Evolutionary conservation across 2,113 vertebrate genomes (phyloP), one percentile per base, ranked within the genome.

Genomic region (Myodes glareolus): DNA sequence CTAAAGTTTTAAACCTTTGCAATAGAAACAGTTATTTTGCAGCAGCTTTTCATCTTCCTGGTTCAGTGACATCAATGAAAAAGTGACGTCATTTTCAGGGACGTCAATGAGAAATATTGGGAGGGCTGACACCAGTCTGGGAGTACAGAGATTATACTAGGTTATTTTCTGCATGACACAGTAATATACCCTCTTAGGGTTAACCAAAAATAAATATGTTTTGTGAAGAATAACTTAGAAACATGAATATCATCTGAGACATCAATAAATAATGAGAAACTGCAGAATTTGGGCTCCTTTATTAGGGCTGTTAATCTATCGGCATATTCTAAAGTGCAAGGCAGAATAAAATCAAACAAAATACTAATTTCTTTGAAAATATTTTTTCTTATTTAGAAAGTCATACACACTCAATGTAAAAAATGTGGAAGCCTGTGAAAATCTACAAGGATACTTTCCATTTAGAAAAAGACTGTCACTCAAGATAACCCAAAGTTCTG

Each of bases 1-100:
- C 96, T 97, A 96, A 98, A 98, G 98, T 98, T 98, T 97, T 95
- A 98, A 98, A 98, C 98, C 98, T 97, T 98, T 97, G 96, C 97
- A 88, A 97, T 92, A 97, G 96, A 98, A 98, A 97, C 96, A 98
- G 97, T 96, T 97, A 98, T 92, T 98, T 96, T 96, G 95, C 97
- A 97, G 96, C 97, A 98, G 97, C 95, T 98, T 98, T 96, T 90
- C 93, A 88, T 97, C 93, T 98, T 98, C 97, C 96, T 96, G 96
- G 93, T 91, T 97, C 98, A 95, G 96, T 98, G 98, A 98, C 97
- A 98, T 98, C 98, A 98, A 96, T 92, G 96, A 97, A 97, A 97
- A 95, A 97, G 96, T 96, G 96, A 97, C 97, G 96, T 97, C 96
- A 98, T 89, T 89, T 92, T 95, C n/a, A 14, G 92, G 97, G 96